Conservation (phyloP, 1,140 invertebrate genomes). For the Colletes latitarsis region DNA sequence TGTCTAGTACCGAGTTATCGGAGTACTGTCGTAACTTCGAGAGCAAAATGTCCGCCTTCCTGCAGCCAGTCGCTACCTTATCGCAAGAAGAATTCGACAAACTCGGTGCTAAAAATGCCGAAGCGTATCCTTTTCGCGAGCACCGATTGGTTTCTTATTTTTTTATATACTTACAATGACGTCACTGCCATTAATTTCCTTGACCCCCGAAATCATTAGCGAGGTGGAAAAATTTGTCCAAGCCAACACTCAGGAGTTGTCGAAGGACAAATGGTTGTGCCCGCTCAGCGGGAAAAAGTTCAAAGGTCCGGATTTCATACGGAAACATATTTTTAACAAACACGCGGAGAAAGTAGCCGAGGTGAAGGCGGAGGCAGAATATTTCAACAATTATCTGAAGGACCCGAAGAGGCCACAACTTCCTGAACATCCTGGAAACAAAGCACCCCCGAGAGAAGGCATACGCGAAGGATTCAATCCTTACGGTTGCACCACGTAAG, state of each 20-base stretch:
- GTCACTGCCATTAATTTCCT: constrained; percentile 54
- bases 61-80: constrained; percentile 86
- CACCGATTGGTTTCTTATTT: not conserved
- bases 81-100: constrained; percentile 91
- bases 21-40: constrained; percentile 84
- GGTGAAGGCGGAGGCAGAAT: constrained; percentile 97
- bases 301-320: constrained; percentile 99
- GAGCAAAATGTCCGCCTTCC: constrained; percentile 93
- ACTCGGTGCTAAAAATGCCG: constrained; percentile 93
- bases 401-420: constrained; percentile 97
- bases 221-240: constrained; percentile 97
- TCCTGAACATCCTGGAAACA: constrained; percentile 91
- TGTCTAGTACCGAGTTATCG: constrained; percentile 80
- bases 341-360: constrained; percentile 98
- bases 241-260: constrained; percentile 96
- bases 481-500: constrained; percentile 71
- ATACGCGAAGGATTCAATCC: constrained; percentile 77
- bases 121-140: constrained; percentile 82
- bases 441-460: constrained; percentile 75
- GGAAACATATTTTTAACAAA: constrained; percentile 99
- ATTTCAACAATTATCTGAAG: constrained; percentile 98
- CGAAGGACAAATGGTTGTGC: constrained; percentile 99
- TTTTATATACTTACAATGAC: too few relatives aligned
- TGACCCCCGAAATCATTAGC: constrained; percentile 61
- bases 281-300: constrained; percentile 99